phyloP scores from a whole-genome alignment of 1,140 invertebrate genomes.

The Cotesia vestalis region DNA sequence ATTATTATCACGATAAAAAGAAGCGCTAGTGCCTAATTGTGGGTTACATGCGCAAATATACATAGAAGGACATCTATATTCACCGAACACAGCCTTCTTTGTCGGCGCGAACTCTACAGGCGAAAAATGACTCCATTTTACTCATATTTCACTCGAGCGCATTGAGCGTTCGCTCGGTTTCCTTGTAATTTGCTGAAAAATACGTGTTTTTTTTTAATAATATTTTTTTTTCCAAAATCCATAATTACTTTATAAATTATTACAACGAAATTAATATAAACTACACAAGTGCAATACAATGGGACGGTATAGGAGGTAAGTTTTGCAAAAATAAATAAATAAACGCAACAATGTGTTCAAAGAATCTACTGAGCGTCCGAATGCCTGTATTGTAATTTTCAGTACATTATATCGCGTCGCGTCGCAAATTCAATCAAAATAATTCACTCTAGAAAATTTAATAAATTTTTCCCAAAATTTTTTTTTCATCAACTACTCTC shows the following conservation, averaged over 20 bases:
- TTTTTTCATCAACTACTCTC: no score
- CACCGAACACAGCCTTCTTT: neutral
- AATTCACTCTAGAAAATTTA: no score
- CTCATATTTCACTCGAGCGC: neutral
- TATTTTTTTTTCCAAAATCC: neutral
- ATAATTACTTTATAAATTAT: neutral
- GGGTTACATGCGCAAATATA: no score
- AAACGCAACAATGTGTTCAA: neutral
- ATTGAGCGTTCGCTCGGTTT: neutral
- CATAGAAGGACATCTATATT: no score
- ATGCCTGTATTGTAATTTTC: slow-evolving; percentile 7
- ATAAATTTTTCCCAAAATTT: no score
- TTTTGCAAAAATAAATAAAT: neutral
- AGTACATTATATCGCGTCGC: neutral
- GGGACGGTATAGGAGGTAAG: slow-evolving; percentile 1
- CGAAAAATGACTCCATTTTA: slow-evolving; percentile 4
- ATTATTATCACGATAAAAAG: no score
- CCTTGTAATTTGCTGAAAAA: neutral
- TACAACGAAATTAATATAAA: neutral
- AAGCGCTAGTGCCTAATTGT: no score
- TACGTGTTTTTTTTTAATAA: neutral
- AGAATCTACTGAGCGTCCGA: neutral
- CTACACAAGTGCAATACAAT: neutral
- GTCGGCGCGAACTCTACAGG: slow-evolving; percentile 10
- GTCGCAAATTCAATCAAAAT: no score